Conservation (phyloP, 2,797 vertebrate species). For the Coregonus sp. region DNA sequence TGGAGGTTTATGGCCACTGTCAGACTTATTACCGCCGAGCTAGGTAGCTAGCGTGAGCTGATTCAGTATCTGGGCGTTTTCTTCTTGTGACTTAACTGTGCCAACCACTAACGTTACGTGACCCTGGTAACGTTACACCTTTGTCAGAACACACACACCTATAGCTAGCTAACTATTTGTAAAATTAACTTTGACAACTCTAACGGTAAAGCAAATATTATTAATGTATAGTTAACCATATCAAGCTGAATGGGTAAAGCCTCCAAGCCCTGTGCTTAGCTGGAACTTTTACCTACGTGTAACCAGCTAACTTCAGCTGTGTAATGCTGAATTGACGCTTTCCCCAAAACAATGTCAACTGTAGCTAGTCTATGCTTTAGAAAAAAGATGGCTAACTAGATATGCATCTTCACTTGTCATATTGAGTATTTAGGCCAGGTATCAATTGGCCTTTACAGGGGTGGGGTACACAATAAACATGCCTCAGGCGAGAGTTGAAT, state of each 20-base stretch:
- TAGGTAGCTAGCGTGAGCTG: not conserved
- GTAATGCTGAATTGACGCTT: not conserved
- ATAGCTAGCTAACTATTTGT: not conserved
- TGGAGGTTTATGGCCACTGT: not conserved
- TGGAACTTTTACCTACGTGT: not conserved
- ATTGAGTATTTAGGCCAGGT: not conserved
- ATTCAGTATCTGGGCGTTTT: conserved; percentile 54
- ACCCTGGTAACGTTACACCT: not conserved
- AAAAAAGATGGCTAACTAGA: not conserved
- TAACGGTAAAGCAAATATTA: not conserved
- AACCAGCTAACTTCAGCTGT: not conserved
- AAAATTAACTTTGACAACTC: not conserved
- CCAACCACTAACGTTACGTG: not conserved
- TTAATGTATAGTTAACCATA: not conserved
- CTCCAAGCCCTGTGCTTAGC: not conserved
- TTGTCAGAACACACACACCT: not conserved
- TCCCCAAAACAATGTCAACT: not conserved
- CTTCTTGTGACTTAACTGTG: not conserved
- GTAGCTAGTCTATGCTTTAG: not conserved
- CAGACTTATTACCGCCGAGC: not conserved
- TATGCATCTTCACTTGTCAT: not conserved
- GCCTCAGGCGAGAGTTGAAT: not conserved
- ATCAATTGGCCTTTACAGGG: not conserved
- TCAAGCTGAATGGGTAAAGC: not conserved
- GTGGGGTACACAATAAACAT: not conserved